phyloP scores from a whole-genome alignment of 1,140 invertebrate species.

The Colletes latitarsis region DNA sequence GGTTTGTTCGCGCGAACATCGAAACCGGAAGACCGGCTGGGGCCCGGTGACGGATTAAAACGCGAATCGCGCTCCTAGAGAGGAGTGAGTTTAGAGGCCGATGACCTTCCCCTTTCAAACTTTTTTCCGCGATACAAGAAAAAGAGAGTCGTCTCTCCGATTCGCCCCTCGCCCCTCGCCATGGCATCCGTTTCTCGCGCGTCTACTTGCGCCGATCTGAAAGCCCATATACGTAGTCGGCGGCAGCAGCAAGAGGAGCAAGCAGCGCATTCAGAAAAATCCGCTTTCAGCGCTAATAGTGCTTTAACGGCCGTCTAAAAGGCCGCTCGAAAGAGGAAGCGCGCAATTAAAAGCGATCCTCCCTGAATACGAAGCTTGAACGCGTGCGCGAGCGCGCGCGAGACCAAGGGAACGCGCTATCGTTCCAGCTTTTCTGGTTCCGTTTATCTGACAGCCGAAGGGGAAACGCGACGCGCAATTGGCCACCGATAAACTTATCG shows the following conservation, averaged over 20 bases:
- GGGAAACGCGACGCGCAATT: conserved; percentile 25
- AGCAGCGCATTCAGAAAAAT: conserved; percentile 49
- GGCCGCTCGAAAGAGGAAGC: conserved; percentile 43
- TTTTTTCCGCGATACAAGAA: conserved; percentile 30
- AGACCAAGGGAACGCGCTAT: conserved; percentile 10
- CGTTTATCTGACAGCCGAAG: background rate
- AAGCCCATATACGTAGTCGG: conserved; percentile 21
- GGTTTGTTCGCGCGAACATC: too few relatives aligned
- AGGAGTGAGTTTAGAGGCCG: conserved; percentile 22
- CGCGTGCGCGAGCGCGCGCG: background rate
- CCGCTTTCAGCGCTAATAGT: conserved; percentile 57
- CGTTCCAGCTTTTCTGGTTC: background rate
- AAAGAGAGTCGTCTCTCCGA: conserved; percentile 39
- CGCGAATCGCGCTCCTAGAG: background rate
- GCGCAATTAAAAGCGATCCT: conserved; percentile 56
- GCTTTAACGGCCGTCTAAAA: conserved; percentile 52
- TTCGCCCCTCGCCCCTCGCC: conserved; percentile 8
- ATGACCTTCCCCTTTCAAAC: conserved; percentile 31
- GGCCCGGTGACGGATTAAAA: background rate
- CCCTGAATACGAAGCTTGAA: conserved; percentile 38
- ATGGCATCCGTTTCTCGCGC: conserved; percentile 29
- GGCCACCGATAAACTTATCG: conserved; percentile 52
- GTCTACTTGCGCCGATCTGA: conserved; percentile 43
- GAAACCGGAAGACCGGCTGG: background rate
- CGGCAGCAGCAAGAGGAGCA: background rate